Base-by-base conservation (phyloP, 1,140 invertebrate species). In the Meteorus sp. region DNA sequence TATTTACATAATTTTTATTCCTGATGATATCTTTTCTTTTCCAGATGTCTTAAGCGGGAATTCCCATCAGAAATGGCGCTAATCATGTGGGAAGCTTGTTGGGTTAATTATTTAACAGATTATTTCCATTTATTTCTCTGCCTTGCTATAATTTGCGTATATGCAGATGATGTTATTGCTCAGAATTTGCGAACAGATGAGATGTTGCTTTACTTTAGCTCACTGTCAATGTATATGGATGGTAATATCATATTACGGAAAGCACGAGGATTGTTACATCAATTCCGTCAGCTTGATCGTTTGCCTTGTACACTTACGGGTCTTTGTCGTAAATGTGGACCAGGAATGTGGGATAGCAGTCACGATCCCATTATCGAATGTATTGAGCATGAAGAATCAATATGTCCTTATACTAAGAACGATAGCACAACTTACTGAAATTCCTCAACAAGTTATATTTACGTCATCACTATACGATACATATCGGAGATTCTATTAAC, bases 141-240 rank as follows among this genome's bases (percentile, higher is more conserved):
- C 69, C 83, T 94, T 44, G 91, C 94, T 31, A 94, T 96, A 63
- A 89, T 97, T 47, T 89, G 89, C 44, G 90, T 96, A 48, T 97
- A 97, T 72, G 92, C 92, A 11, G 91, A 94, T 68, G 92, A 95
- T 75, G 92, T 96, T 27, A 89, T 96, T 60, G 89, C 91, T 11
- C 93, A 96, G 78, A 87, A 91, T 66, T 79, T 97, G 5, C 86
- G 92, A 61, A 89, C 93, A 13, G 94, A 97, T 75, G 94, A 97
- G 76, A 96, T 96, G 88, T 78, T 97, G 17, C 78, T 97, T 13
- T 91, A 97, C 76, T 98, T 98, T 74, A 95, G 93, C 70, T 95
- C 93, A 11, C 81, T 97, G 44, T 92, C 94, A 19, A 95, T 95
- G 89, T 95, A 96, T 71, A 97, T 98, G 95, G 93, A 96, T 74